Evolutionary conservation across 2,888 invertebrate genomes (phyloP).

Genomic region (Empis livida): DNA sequence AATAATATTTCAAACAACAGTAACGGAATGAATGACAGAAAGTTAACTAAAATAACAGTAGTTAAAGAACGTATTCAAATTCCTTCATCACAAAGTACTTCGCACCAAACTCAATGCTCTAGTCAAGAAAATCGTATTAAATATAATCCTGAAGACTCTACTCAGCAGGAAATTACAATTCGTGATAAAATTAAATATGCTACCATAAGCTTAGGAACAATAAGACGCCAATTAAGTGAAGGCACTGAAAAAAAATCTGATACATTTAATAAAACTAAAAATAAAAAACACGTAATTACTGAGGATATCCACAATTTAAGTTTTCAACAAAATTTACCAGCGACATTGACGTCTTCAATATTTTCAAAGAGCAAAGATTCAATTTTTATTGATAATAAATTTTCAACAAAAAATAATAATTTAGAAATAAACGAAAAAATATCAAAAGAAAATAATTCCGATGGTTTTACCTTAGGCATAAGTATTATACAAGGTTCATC

Average conservation of each 20-base stretch:
- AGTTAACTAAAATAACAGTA: slow-evolving; percentile 13
- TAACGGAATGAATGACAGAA: slow-evolving; percentile 11
- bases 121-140: no score
- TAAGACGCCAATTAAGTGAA: background rate
- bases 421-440: background rate
- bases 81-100: background rate
- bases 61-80: slow-evolving; percentile 11
- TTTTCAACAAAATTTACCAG: no score
- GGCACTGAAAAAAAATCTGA: slow-evolving; percentile 1
- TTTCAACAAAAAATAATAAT: slow-evolving; percentile 7
- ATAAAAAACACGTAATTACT: background rate
- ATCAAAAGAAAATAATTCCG: background rate
- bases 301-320: background rate
- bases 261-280: background rate
- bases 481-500: slow-evolving; percentile 15
- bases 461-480: slow-evolving; percentile 13
- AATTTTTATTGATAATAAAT: slow-evolving; percentile 10
- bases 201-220: background rate
- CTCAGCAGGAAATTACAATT: background rate
- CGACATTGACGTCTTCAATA: background rate
- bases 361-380: slow-evolving; percentile 12
- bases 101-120: no score
- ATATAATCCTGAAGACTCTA: no score
- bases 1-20: slow-evolving; percentile 50
- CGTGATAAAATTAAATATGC: background rate